Percentiles rank a stretch among this genome's conserved stretches.
Conservation (phyloP, 2,113 vertebrate genomes). For the Ranitomeya imitator region DNA sequence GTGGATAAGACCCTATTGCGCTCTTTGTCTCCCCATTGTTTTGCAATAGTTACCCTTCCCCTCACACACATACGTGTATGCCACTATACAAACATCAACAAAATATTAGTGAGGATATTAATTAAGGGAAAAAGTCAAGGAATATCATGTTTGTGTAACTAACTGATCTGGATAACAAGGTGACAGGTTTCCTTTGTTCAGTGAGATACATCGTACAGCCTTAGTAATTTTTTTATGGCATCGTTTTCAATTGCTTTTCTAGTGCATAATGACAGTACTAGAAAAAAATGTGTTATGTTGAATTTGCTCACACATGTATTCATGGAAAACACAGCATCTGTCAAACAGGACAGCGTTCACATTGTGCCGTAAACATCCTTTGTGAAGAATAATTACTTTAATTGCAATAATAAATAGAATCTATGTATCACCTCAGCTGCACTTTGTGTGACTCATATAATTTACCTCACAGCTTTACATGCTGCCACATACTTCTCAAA, state of each 20-base stretch:
- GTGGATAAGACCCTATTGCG: too few relatives aligned
- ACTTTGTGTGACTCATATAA: slow-evolving; percentile 24
- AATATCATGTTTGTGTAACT: too few relatives aligned
- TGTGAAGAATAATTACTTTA: slow-evolving; percentile 39
- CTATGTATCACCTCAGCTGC: slow-evolving; percentile 20
- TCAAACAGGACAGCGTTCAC: slow-evolving; percentile 7
- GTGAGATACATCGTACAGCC: background rate
- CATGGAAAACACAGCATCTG: slow-evolving; percentile 3
- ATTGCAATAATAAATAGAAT: slow-evolving; percentile 41
- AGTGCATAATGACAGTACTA: background rate
- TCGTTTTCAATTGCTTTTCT: slow-evolving; percentile 8
- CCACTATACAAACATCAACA: too few relatives aligned
- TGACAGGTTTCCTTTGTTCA: background rate
- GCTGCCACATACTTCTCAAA: background rate
- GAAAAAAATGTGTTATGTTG: background rate
- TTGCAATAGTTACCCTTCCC: too few relatives aligned
- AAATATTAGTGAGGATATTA: too few relatives aligned
- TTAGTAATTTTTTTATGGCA: background rate
- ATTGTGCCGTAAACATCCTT: slow-evolving; percentile 21
- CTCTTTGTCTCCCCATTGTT: too few relatives aligned
- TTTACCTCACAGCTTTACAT: slow-evolving; percentile 35
- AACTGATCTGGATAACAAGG: background rate
- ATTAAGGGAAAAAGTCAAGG: too few relatives aligned
- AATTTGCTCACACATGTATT: slow-evolving; percentile 21
- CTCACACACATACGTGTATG: too few relatives aligned